Conservation (phyloP, 2,797 vertebrate genomes). For the Pitangus sulphuratus region DNA sequence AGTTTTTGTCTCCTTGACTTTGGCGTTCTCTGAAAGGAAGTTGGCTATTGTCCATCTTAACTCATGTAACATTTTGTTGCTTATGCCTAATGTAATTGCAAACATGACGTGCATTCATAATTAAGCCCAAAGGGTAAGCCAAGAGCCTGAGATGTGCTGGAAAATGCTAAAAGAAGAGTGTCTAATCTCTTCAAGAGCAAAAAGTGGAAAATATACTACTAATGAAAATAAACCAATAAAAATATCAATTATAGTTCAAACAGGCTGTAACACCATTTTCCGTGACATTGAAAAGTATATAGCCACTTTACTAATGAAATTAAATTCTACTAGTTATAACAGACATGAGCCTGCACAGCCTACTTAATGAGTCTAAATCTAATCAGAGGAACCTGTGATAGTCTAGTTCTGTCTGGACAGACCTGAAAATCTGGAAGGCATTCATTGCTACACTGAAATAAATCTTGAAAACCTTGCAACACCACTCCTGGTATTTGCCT, state of each 20-base stretch:
- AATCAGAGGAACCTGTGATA: slow-evolving; percentile 32
- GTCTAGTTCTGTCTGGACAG: background rate
- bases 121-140: slow-evolving; percentile 38
- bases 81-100: slow-evolving; percentile 69
- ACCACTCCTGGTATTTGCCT: background rate
- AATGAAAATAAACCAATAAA: slow-evolving; percentile 54
- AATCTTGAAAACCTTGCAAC: background rate
- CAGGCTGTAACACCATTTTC: background rate
- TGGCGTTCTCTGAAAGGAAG: slow-evolving; percentile 31
- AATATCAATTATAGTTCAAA: slow-evolving; percentile 10
- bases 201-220: slow-evolving; percentile 15
- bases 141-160: background rate
- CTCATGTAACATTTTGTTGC: slow-evolving; percentile 65
- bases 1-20: slow-evolving; percentile 34
- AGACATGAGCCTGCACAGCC: slow-evolving; percentile 5
- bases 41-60: slow-evolving; percentile 69
- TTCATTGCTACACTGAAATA: background rate
- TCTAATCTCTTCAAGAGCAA: slow-evolving; percentile 14
- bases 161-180: slow-evolving; percentile 26
- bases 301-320: slow-evolving; percentile 32
- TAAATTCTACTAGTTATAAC: slow-evolving; percentile 6
- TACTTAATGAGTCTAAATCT: slow-evolving; percentile 35
- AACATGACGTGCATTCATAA: slow-evolving; percentile 64
- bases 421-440: background rate
- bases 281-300: slow-evolving; percentile 15